Base-by-base conservation (phyloP, 2,888 invertebrate genomes). In the Pharmacophagus antenor region DNA sequence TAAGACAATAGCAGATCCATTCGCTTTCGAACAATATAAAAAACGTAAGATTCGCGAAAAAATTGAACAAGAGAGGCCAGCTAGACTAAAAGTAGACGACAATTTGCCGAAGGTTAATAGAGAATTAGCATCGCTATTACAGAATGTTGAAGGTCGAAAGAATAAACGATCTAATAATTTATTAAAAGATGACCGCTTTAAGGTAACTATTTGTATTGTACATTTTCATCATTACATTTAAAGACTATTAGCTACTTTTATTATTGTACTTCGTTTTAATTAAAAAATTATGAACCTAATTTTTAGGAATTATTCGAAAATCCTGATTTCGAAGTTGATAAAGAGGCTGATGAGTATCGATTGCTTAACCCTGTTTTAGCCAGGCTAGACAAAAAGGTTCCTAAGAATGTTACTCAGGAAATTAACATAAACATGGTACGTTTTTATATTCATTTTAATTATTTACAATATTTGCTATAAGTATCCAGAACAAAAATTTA, bases 11-110 rank as follows among this genome's bases (percentile, higher is more conserved):
- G 95, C 95, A 17, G 95, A 98, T 88, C 99, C 99, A 64, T 98
- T 98, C 83, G 97, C 97, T 27, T 98, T 96, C 80, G 97, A 98
- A 67, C 95, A 96, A 68, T 98, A 97, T 82, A 96, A 96, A 66
- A 96, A 95, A 80, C 94, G 94, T 68, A 98, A 97, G 85, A 95
- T 99, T 53, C 92, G 95, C 54, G 96, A 98, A 77, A 97, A 96
- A 78, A 94, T 99, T 71, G 96, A 97, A 76, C 95, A 95, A 73
- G 95, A 96, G 68, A 92, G 98, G 65, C 93, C 94, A 15, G 95
- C 95, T 62, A 92, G 97, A 73, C 92, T 97, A 57, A 94, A 95
- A 86, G 92, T 96, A 69, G 90, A 93, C 18, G 92, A 94, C 65
- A 94, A 96, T 82, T 87, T 99, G 56, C 98, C 99, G 0, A 94